Evolutionary conservation across 1,140 invertebrate genomes (phyloP), one percentile per base, ranked within the genome.

Genomic region (Temnothorax nylanderi): DNA sequence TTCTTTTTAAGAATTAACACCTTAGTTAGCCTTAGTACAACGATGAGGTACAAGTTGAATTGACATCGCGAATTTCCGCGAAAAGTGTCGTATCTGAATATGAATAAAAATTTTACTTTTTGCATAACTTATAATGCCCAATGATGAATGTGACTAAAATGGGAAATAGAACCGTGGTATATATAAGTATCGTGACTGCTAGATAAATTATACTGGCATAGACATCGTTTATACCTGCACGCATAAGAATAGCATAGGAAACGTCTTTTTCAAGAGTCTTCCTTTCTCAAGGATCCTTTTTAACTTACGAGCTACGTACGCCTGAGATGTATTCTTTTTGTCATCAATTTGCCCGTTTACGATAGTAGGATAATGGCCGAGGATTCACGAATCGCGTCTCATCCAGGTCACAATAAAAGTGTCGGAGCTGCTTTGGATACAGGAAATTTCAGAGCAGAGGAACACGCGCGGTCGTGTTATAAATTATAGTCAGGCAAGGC

Each of bases 401-500:
- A 41, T 64, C 11, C 13, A 0, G 34, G 32, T 21, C 8, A 64
- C 6, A 62, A 75, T 64, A 16, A 62, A 78, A 78, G 13, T 49
- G 32, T 49, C 13, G 13, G 10, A 13, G 10, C 16, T 49, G 49
- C 32, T 26, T 41, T 62, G 16, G 21, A 16, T 32, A 26, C 7
- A 58, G 51, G 26, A 82, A 88, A 87, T 58, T 67, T 87, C 34
- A 64, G 1, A 4, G 11, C 7, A 47, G 6, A n/a, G 47, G 32
- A 58, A 81, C 58, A 72, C 44, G 18, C 8, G 49, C 13, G 18
- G 16, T 1, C 34, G 26, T 62, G 44, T 16, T 74, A 56, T 74
- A 78, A 88, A 87, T 87, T 87, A 80, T n/a, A 49, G 26, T 11
- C 44, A 69, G 37, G 21, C 54, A 58, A 26, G 37, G 10, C 26